Evolutionary conservation across 2,113 vertebrate species (phyloP).

Genomic region (Oncorhynchus tshawytscha): DNA sequence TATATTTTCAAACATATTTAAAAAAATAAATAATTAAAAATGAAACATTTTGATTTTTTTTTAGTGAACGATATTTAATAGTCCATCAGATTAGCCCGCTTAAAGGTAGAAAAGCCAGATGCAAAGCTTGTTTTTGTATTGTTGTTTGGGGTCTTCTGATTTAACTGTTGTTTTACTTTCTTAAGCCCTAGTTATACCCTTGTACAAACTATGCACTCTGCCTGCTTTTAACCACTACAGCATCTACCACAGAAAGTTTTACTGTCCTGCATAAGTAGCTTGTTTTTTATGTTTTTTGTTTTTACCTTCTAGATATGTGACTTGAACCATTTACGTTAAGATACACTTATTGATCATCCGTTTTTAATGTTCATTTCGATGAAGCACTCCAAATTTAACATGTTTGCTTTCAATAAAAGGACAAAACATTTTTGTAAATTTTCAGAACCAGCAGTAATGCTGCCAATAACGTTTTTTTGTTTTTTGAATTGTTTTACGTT

Average conservation of each 20-base stretch:
- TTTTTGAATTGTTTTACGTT: conserved; percentile 68
- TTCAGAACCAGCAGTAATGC: conserved; percentile 66
- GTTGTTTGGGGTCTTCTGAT: conserved; percentile 32
- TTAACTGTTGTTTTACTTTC: conserved; percentile 37
- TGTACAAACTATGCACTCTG: conserved; percentile 75
- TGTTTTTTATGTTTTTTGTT: conserved; percentile 62
- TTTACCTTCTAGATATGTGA: conserved; percentile 71
- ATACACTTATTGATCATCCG: conserved; percentile 59
- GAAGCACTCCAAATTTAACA: conserved; percentile 52
- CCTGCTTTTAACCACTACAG: conserved; percentile 82
- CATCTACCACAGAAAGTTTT: conserved; percentile 84
- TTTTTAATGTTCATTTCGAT: conserved; percentile 52
- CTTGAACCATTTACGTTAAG: conserved; percentile 80
- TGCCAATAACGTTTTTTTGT: conserved; percentile 56
- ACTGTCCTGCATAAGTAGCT: conserved; percentile 76
- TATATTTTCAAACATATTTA: too few species aligned
- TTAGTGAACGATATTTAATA: conserved; percentile 3
- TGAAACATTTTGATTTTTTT: background rate
- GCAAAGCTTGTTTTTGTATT: conserved; percentile 41
- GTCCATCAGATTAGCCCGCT: conserved; percentile 29
- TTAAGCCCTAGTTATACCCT: conserved; percentile 63
- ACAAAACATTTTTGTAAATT: conserved; percentile 65
- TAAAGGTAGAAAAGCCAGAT: conserved; percentile 47
- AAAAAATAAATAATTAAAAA: background rate
- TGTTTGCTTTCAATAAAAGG: conserved; percentile 53